phyloP scores from a whole-genome alignment of 2,888 invertebrate species.

The Steinernema carpocapsae region DNA sequence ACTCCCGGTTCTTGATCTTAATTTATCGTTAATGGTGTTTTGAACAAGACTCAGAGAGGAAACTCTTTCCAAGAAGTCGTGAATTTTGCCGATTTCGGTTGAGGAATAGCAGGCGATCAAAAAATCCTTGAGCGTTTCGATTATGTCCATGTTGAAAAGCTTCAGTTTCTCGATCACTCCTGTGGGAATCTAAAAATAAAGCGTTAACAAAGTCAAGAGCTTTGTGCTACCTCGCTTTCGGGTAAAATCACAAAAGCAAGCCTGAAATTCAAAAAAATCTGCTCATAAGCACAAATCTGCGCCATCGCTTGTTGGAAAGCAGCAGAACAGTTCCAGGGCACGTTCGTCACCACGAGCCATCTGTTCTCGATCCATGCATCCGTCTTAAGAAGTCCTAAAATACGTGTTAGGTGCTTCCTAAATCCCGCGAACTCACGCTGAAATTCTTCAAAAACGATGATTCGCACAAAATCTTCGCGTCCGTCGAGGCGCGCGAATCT shows the following conservation, averaged over 20 bases:
- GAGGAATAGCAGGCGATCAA: constrained; percentile 45
- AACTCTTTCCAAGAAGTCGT: constrained; percentile 16
- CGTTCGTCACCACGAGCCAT: constrained; percentile 17
- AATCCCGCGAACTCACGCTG: background rate
- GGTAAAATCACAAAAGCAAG: constrained; percentile 19
- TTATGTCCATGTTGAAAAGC: background rate
- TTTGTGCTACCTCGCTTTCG: background rate
- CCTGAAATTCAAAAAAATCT: constrained; percentile 23
- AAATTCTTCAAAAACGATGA: constrained; percentile 18
- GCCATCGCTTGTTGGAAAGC: background rate
- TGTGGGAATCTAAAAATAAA: background rate
- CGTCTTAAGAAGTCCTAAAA: background rate
- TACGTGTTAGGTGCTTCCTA: background rate
- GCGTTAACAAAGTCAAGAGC: background rate
- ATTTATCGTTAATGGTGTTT: background rate
- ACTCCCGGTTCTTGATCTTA: constrained; percentile 41
- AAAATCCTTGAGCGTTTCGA: constrained; percentile 35
- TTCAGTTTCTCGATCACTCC: constrained; percentile 19
- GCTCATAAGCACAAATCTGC: background rate
- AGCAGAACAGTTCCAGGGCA: constrained; percentile 11
- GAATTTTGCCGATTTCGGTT: constrained; percentile 16
- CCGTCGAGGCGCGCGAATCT: constrained; percentile 26
- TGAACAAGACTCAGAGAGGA: background rate
- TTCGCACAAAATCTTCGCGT: background rate
- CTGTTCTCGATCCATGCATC: constrained; percentile 2